Conservation (phyloP, 2,888 invertebrate species). For the Nymphalis c-album region DNA sequence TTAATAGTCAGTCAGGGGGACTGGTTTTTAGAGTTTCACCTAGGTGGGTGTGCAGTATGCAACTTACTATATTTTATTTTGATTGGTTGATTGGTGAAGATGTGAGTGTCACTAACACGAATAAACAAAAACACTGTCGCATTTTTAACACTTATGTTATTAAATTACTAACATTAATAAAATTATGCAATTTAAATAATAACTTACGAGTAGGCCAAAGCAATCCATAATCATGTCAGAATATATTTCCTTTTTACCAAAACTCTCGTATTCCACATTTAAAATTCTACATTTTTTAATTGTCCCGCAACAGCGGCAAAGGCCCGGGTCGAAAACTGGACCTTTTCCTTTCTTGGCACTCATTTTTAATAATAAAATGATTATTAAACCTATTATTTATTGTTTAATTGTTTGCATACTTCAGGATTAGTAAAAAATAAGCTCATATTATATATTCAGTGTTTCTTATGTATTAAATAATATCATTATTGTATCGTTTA, state of each 20-base stretch:
- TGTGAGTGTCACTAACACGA: no score
- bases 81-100: no score
- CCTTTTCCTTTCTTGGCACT: slow-evolving; percentile 56
- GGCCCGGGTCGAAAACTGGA: slow-evolving; percentile 64
- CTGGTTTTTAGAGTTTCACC: no score
- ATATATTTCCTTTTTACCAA: slow-evolving; percentile 66
- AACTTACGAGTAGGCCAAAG: slow-evolving; percentile 66
- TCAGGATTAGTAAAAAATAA: not conserved
- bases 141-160: no score
- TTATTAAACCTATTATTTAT: not conserved
- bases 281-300: slow-evolving; percentile 70
- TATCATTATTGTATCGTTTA: not conserved
- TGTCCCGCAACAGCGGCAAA: slow-evolving; percentile 69
- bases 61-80: no score
- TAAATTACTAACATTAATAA: not conserved
- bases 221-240: slow-evolving; percentile 74
- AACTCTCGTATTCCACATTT: slow-evolving; percentile 67
- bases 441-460: not conserved
- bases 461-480: not conserved
- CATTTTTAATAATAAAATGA: slow-evolving; percentile 44
- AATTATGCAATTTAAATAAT: not conserved
- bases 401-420: not conserved
- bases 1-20: no score
- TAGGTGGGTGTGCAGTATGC: no score
- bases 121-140: no score